Base-by-base conservation (phyloP, 37 sponge, comb jelly and placozoan genomes). In the Halisarca cf. caerulea region DNA sequence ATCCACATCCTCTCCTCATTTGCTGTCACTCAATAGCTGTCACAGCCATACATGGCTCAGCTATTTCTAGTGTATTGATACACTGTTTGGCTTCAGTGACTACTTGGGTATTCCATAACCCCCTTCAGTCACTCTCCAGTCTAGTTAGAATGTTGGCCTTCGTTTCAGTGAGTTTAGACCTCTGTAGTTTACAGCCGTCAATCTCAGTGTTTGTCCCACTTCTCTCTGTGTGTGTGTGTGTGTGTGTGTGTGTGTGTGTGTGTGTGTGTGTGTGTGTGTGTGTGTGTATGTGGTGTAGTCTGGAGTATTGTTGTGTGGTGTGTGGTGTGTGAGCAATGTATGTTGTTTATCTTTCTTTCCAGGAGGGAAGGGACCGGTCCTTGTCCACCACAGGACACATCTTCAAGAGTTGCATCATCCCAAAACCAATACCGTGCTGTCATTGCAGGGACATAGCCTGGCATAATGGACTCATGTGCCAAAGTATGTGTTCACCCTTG, bases 361-460 rank as follows among this genome's bases (percentile, higher is more conserved):
- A 38, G 32, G 44, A n/a, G 42, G 69, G 35, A 3, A 17, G 32
- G 32, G 17, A 68, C 69, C n/a, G 30, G 32, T 17, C 34, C 69
- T 34, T 34, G 15, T 30, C 34, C 69, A n/a, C 18, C 44, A 23
- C 77, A 21, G 93, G 90, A 1, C 93, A 93, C 66, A n/a, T 40
- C 55, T 89, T 88, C 79, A 80, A 47, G 59, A 2, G 78, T 32
- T 27, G 40, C 2, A 58, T 59, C 2, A 24, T 84, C 17, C 23
- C 61, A 1, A 87, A 88, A 30, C 93, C 93, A 1, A 39, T 41
- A 51, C 77, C 89, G 4, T 93, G 93, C 79, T 79, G 62, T 28
- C 69, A 35, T 18, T 93, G 93, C 60, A 61, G 32, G 20, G 93
- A 89, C 55, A 89, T 93, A 1, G 87, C 89, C 45, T 93, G 93